These are phyloP conservation scores for Triplophysa yarkandensis DNA, from an alignment of 2,797 vertebrate species.

Conservation along the genomic window DNA sequence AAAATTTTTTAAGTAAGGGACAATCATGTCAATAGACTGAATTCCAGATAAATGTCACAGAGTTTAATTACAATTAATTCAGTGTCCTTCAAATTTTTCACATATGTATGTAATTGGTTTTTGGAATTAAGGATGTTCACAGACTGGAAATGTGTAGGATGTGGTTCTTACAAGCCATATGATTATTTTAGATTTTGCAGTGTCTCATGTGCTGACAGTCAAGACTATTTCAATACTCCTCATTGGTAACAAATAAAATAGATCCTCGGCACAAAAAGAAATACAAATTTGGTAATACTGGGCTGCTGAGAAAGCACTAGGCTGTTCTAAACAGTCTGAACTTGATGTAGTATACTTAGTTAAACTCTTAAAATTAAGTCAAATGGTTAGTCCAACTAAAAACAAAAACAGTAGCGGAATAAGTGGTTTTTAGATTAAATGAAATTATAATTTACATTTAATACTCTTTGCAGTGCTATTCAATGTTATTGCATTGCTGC, in stretches of 20 bases:
- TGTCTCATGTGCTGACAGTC: background rate
- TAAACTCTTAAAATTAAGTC: background rate
- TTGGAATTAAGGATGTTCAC: background rate
- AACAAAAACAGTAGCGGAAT: too few relatives aligned
- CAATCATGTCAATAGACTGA: slow-evolving; percentile 20
- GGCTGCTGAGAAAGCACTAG: too few relatives aligned
- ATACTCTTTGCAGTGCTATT: too few relatives aligned
- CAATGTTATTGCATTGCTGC: too few relatives aligned
- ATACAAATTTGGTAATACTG: background rate
- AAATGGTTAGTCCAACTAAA: too few relatives aligned
- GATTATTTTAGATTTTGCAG: background rate
- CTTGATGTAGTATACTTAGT: background rate
- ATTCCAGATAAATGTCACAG: slow-evolving; percentile 39
- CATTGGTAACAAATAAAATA: background rate
- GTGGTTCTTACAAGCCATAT: too few relatives aligned
- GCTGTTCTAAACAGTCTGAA: background rate
- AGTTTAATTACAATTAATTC: slow-evolving; percentile 45
- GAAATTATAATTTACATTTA: too few relatives aligned
- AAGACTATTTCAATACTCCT: background rate
- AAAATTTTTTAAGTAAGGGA: slow-evolving; percentile 30
- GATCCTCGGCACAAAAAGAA: background rate
- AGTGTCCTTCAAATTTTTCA: slow-evolving; percentile 18
- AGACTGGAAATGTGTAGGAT: background rate
- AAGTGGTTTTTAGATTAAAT: too few relatives aligned
- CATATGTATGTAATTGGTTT: too few relatives aligned